Evolutionary conservation across 2,113 vertebrate species (phyloP), one percentile per base, ranked within the genome.

Genomic region (Hippocampus mohnikei): DNA sequence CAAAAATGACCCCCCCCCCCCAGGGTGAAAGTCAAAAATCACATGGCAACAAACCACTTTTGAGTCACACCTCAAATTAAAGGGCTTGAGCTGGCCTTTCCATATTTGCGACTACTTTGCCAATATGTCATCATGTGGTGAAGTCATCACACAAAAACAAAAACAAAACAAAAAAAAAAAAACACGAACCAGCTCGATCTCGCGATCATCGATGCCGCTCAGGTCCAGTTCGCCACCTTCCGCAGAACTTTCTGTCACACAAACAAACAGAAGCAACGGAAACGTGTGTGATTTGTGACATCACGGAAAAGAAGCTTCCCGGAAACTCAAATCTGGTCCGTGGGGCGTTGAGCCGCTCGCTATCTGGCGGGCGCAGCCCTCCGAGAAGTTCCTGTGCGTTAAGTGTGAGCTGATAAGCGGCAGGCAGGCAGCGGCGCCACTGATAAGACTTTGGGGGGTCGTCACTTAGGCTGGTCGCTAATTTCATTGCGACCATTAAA

Each of bases 191-290:
- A 94, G 92, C 88, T 98, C 96, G 2, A 99, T 97, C 91, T 99
- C 97, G 0, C 81, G 86, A 88, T 99, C 97, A 0, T 99, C 97
- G 0, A 99, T 99, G 65, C 96, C 96, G 1, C 91, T 98, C 85
- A 99, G 93, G 89, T 99, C 97, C 79, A 99, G 88, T 72, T 98
- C 96, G 0, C 96, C 96, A 0, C 94, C 92, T 67, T 93, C 95
- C 0, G 84, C 80, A 2, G 80, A 83, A 12, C 86, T 94, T 80
- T 89, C 96, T 97, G 83, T 70, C 85, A 77, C 21, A 70, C 15
- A 69, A 41, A 65, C n/a, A 41, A 20, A 27, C 58, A 60, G 15
- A 60, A 60, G 27, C 25, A 33, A 60, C 15, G 9, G 1, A 33
- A 27, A 58, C 3, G 16, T 33, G 3, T 58, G 11, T 15, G 55